Evolutionary conservation across 2,797 vertebrate genomes (phyloP), one percentile per base, ranked within the genome.

Genomic region (Acipenser transmontanus): DNA sequence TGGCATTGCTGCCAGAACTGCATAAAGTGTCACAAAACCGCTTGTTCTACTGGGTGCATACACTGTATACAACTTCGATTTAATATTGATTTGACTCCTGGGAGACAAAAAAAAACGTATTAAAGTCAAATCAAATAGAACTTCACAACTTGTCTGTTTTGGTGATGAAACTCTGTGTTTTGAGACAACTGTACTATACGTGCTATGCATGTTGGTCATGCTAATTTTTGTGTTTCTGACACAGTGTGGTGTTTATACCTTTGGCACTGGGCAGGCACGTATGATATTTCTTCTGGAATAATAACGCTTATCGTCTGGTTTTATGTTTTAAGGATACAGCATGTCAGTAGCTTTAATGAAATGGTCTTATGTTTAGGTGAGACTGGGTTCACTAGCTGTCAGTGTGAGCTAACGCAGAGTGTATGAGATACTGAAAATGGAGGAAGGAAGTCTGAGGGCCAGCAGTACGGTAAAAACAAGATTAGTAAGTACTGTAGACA

Each of bases 401-500:
- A 47, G 65, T 49, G 67, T 52, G 50, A 17, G 6, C 34, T 52
- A 13, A 10, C 8, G 47, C 54, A 49, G 56, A 34, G 20, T 4
- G 9, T 51, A 17, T 54, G 5, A 52, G n/a, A 20, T 51, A 47
- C 50, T 48, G 0, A 52, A 67, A 64, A 12, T 9, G 57, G 64
- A 1, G 66, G 62, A 71, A 68, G 63, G 63, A 68, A 63, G 66
- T 74, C 67, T 8, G 6, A 69, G 62, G 78, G 75, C 72, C 76
- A 80, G 73, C 62, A 59, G 61, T 13, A 61, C 69, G 70, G 59
- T 10, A 2, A 75, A 79, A 77, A 75, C 72, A 74, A 77, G 77
- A 82, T 79, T 77, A 77, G 71, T 65, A 63, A 63, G 77, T 34
- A 34, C 34, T 34, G 34, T 74, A 77, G 76, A 81, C 81, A 77